phyloP scores from a whole-genome alignment of 2,888 invertebrate species.

The Drosophila ezoana region DNA sequence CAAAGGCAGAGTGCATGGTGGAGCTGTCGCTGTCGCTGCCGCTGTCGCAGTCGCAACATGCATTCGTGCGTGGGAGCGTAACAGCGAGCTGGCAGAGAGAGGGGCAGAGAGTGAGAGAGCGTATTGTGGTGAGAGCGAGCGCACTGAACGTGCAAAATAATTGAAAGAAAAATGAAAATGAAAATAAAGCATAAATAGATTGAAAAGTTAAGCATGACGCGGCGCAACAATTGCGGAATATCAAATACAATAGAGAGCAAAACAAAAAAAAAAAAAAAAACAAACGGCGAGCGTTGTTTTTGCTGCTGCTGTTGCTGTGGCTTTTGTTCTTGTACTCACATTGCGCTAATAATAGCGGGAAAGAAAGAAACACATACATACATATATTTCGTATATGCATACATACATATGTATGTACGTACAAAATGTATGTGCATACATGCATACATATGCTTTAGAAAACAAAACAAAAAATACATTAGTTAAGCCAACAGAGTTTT shows the following conservation, averaged over 20 bases:
- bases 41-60: neutral
- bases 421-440: no score
- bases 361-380: no score
- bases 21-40: neutral
- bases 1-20: slow-evolving; percentile 15
- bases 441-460: no score
- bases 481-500: slow-evolving; percentile 6
- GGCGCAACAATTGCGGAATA: slow-evolving; percentile 45
- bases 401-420: no score
- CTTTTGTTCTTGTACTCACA: slow-evolving; percentile 60
- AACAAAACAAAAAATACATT: neutral
- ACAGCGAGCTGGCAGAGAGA: neutral
- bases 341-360: slow-evolving; percentile 74
- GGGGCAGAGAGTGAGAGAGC: slow-evolving; percentile 7
- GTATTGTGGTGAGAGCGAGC: slow-evolving; percentile 8
- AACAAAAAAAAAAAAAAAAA: slow-evolving; percentile 6
- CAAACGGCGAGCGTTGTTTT: slow-evolving; percentile 5
- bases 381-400: slow-evolving; percentile 7
- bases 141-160: slow-evolving; percentile 41
- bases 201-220: slow-evolving; percentile 59
- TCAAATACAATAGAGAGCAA: slow-evolving; percentile 42
- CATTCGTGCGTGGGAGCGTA: slow-evolving; percentile 34
- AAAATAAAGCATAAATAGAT: slow-evolving; percentile 71
- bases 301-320: slow-evolving; percentile 17
- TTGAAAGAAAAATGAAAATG: slow-evolving; percentile 49